phyloP scores from a whole-genome alignment of 2,888 invertebrate species.

The Ophion obscuratus region DNA sequence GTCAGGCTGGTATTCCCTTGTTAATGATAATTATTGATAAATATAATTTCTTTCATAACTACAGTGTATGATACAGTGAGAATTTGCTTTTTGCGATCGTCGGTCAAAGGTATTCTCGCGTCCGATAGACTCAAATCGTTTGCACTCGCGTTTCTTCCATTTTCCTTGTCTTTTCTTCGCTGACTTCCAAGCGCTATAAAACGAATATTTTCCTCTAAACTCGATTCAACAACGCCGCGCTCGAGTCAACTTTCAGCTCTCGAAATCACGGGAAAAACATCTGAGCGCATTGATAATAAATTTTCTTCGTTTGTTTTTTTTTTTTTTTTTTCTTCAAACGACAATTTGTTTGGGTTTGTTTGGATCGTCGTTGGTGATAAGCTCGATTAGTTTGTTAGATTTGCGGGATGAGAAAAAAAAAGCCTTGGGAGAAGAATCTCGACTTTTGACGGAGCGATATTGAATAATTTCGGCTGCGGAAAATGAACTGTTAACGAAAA shows the following conservation, averaged over 20 bases:
- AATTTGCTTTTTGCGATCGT: conserved; percentile 67
- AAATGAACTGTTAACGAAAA: not conserved
- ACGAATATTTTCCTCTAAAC: conserved; percentile 9
- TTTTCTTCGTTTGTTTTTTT: not conserved
- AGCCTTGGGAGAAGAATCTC: not conserved
- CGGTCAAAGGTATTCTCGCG: conserved; percentile 66
- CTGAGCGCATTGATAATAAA: not conserved
- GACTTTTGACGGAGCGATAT: not conserved
- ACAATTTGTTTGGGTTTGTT: not conserved
- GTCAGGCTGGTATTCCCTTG: conserved; percentile 65
- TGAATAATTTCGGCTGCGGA: not conserved
- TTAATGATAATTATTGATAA: conserved; percentile 76
- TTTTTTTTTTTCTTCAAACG: not conserved
- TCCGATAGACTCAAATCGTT: conserved; percentile 47
- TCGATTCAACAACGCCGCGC: conserved; percentile 15
- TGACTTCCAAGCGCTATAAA: conserved; percentile 25
- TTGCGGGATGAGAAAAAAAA: not conserved
- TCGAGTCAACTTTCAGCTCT: not conserved
- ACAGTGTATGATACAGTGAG: conserved; percentile 79
- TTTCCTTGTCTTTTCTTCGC: not conserved
- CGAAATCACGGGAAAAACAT: not conserved
- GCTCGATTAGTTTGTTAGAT: conserved; percentile 31
- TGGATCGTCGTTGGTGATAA: conserved; percentile 44
- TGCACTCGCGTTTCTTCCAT: conserved; percentile 24
- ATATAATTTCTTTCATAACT: conserved; percentile 81